Base-by-base conservation (phyloP, 2,113 vertebrate genomes). In the Tursiops truncatus region DNA sequence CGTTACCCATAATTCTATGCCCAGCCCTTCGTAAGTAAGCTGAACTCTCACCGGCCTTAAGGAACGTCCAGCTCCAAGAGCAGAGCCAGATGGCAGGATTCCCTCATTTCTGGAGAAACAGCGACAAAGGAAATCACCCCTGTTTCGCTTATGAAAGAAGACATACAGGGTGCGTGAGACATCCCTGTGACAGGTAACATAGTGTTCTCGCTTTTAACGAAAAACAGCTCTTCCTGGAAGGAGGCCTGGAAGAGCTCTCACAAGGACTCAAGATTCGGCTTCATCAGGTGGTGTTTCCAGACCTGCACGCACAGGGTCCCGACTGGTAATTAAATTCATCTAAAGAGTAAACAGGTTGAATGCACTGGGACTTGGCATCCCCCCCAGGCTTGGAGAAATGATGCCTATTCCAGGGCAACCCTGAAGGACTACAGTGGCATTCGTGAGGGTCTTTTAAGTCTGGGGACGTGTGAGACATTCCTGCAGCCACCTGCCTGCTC, bases 151-250 rank as follows among this genome's bases (percentile, higher is more conserved):
- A 96, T 97, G 97, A 98, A 96, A 97, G 96, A 98, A 98, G 98
- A 98, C 98, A 98, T 98, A 98, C 96, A 98, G 97, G 94, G 97
- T 98, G 98, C 89, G 98, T 50, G 14, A 50, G 98, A 97, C 96
- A 98, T 98, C 97, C 98, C 94, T 96, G 94, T 98, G 97, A 98
- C 97, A 96, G 97, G 97, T 97, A 98, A 98, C 98, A 98, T 98
- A 98, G 97, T 95, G 97, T 98, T 98, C 98, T 98, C 98, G 97
- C 98, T 98, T 98, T 98, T 98, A 98, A 98, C 98, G 97, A 98
- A 98, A 98, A 98, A 98, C 98, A 98, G 96, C 95, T 84, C 97
- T 98, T 98, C 98, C 98, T 98, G 98, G 97, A 96, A 97, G 96
- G 97, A 98, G 94, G 97, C 97, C 97, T 98, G 98, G 95, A 97